Percentiles rank a stretch among this genome's conserved stretches.
Evolutionary conservation across 2,888 invertebrate genomes (phyloP).

Genomic region (Scaptomyza flava): DNA sequence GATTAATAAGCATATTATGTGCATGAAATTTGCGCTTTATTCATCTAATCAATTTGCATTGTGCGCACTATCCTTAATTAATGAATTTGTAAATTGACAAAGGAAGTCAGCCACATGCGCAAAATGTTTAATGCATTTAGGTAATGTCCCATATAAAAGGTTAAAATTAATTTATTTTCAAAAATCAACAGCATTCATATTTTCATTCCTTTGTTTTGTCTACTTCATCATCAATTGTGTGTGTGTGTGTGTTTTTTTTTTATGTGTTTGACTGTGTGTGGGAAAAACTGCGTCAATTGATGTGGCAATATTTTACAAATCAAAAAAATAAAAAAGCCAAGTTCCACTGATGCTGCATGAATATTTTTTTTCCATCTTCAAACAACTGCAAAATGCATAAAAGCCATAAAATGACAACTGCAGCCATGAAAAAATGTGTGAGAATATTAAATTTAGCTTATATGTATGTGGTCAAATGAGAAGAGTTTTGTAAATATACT

Average conservation of each 20-base stretch:
- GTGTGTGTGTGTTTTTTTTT: neutral
- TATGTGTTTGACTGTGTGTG: neutral
- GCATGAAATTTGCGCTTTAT: constrained; percentile 15
- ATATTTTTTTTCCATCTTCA: constrained; percentile 1
- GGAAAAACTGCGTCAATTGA: constrained; percentile 22
- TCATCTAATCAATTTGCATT: constrained; percentile 19
- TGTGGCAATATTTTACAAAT: constrained; percentile 31
- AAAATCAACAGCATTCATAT: constrained; percentile 1
- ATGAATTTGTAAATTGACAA: constrained; percentile 43
- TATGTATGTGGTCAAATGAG: constrained; percentile 13
- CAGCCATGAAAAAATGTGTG: neutral
- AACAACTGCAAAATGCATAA: constrained; percentile 33
- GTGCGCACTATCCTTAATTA: constrained; percentile 38
- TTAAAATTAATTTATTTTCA: constrained; percentile 36
- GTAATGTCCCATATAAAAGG: constrained; percentile 33
- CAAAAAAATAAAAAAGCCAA: constrained; percentile 2
- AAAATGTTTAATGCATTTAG: constrained; percentile 33
- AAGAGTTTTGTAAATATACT: constrained; percentile 16
- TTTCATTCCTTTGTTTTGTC: neutral
- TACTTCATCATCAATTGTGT: neutral
- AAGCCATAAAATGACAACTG: constrained; percentile 16
- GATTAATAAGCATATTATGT: constrained; percentile 35
- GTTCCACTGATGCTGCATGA: neutral
- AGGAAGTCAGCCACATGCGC: constrained; percentile 8
- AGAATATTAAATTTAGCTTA: constrained; percentile 16